Percentiles rank a stretch among this genome's conserved stretches.
Evolutionary conservation across 2,888 invertebrate species (phyloP).

Genomic region (Parascotia fuliginaria): DNA sequence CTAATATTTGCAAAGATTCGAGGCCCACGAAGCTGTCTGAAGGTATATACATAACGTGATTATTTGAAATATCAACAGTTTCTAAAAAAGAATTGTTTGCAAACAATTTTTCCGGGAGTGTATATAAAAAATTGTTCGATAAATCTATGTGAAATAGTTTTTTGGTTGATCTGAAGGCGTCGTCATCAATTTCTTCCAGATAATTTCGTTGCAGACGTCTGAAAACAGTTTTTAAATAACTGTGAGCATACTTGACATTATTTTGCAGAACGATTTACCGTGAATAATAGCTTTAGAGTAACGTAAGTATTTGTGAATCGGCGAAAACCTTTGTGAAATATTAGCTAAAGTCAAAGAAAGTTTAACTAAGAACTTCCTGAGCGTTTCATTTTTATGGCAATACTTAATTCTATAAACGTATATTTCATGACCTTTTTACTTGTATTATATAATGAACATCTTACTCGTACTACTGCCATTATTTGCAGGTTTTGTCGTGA

Average conservation of each 20-base stretch:
- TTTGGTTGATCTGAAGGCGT: slow-evolving; percentile 84
- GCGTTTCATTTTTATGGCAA: neutral
- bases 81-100: slow-evolving; percentile 85
- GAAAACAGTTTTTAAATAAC: slow-evolving; percentile 54
- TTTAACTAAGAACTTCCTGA: neutral
- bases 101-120: slow-evolving; percentile 86
- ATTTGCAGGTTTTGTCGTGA: no score
- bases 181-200: slow-evolving; percentile 86
- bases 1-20: slow-evolving; percentile 87
- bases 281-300: neutral
- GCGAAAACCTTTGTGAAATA: neutral
- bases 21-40: slow-evolving; percentile 86
- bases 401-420: no score
- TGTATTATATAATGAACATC: no score
- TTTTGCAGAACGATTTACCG: neutral
- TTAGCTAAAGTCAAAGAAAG: neutral
- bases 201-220: slow-evolving; percentile 89
- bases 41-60: slow-evolving; percentile 86
- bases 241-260: neutral
- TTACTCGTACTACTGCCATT: no score
- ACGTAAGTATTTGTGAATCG: neutral
- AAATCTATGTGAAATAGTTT: slow-evolving; percentile 89
- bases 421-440: no score
- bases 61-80: slow-evolving; percentile 88
- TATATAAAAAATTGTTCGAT: slow-evolving; percentile 87